Base-by-base conservation (phyloP, 2,888 invertebrate species). In the Brachylomia viminalis region DNA sequence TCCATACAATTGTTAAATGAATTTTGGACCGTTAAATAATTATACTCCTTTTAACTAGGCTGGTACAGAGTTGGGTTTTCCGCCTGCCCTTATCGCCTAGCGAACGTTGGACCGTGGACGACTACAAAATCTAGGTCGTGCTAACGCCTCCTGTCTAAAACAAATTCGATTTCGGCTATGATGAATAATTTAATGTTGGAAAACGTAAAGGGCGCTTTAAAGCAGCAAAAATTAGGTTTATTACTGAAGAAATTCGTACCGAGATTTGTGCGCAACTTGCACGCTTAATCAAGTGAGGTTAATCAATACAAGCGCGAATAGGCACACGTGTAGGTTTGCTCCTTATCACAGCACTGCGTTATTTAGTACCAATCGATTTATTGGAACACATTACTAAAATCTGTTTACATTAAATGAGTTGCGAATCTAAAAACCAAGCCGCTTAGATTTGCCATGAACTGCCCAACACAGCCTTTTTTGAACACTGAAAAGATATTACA, bases 121-220 rank as follows among this genome's bases (percentile, higher is more conserved):
- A 42, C 11, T 6, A 17, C 47, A 69, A n/a, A 76, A 77, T 77
- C 62, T 77, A 77, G 77, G 77, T 42, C 62, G 47, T 15, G 27
- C 42, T 27, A 23, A 54, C 61, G 61, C 45, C 42, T 33, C 6
- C 13, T 47, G 27, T 47, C 33, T 47, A 68, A 66, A 66, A 30
- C 30, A 47, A 68, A 27, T 61, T 52, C 10, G 47, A 76, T 54
- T 20, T 54, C 8, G 8, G 10, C 27, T 62, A 10, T 38, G n/a
- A 15, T 76, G n/a, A 58, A 56, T 61, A 30, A 52, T 62, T 73
- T 62, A 45, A 54, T 75, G 27, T 73, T 62, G 13, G 23, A 66
- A 27, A 47, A 23, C n/a, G 11, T 33, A 75, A 59, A 59, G 30
- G 6, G 8, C 30, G 45, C 33, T 59, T 45, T 42, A 15, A 27